A percentile compares a stretch with the other conserved stretches of the same genome.
Evolutionary conservation across 2,113 vertebrate genomes (phyloP).

Genomic region (Athene cunicularia): DNA sequence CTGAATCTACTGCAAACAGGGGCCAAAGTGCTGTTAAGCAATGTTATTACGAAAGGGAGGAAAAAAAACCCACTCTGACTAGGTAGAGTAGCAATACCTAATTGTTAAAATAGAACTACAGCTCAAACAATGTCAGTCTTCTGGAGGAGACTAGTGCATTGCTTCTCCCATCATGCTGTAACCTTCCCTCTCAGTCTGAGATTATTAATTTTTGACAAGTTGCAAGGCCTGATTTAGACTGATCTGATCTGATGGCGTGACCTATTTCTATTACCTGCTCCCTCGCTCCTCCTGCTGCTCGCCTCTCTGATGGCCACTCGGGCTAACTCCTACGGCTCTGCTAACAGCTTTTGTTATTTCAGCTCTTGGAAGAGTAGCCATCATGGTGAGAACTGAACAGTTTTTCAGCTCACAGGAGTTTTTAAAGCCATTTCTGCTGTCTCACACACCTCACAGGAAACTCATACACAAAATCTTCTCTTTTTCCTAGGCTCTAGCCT

Average conservation of each 20-base stretch:
- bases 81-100: neutral
- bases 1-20: neutral
- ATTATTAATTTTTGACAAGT: constrained; percentile 23
- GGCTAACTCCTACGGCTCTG: neutral
- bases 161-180: neutral
- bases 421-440: neutral
- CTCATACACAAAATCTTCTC: neutral
- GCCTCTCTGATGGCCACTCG: neutral
- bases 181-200: neutral
- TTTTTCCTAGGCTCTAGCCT: neutral
- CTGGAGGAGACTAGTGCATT: neutral
- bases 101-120: neutral
- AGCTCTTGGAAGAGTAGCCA: neutral
- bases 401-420: neutral
- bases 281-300: neutral
- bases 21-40: neutral
- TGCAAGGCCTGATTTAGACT: constrained; percentile 13
- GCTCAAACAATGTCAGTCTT: neutral
- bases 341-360: neutral
- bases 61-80: neutral
- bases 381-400: neutral
- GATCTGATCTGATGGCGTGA: constrained; percentile 20
- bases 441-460: neutral
- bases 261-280: constrained; percentile 3
- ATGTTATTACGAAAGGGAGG: neutral